Evolutionary conservation across 2,113 vertebrate genomes (phyloP).

Genomic region (Aleadryas rufinucha): DNA sequence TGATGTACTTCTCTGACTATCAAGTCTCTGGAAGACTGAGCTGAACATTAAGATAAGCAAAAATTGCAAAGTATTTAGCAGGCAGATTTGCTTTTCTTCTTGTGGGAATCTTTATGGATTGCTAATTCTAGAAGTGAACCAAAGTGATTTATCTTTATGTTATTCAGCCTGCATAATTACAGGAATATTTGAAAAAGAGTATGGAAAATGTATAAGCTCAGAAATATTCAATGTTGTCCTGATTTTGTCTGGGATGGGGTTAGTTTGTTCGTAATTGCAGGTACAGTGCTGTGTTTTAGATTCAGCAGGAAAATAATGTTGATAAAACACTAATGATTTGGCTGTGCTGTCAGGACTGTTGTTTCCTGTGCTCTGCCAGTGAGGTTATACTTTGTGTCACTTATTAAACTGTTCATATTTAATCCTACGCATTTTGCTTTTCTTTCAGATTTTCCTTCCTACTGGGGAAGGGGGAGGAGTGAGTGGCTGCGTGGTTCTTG

Average conservation of each 20-base stretch:
- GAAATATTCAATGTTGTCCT: neutral
- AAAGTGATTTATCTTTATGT: neutral
- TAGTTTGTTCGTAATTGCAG: neutral
- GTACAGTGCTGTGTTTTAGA: neutral
- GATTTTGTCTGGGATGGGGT: neutral
- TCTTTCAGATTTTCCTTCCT: too few relatives aligned
- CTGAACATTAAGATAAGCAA: neutral
- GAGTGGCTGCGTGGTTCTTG: too few relatives aligned
- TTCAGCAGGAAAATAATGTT: neutral
- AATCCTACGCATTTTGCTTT: too few relatives aligned
- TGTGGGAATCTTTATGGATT: neutral
- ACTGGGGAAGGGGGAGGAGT: too few relatives aligned
- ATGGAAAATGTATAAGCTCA: neutral
- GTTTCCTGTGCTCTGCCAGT: neutral
- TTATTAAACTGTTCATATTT: too few relatives aligned
- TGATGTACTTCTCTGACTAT: neutral
- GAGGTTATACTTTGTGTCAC: too few relatives aligned
- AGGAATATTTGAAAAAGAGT: neutral
- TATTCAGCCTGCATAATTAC: neutral
- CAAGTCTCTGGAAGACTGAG: neutral
- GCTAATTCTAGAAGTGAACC: neutral
- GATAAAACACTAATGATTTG: neutral
- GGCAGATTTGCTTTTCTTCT: neutral
- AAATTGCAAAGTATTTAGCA: neutral
- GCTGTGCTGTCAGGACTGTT: neutral